Base-by-base conservation (phyloP, 2,113 vertebrate species). In the Notiomystis cincta region DNA sequence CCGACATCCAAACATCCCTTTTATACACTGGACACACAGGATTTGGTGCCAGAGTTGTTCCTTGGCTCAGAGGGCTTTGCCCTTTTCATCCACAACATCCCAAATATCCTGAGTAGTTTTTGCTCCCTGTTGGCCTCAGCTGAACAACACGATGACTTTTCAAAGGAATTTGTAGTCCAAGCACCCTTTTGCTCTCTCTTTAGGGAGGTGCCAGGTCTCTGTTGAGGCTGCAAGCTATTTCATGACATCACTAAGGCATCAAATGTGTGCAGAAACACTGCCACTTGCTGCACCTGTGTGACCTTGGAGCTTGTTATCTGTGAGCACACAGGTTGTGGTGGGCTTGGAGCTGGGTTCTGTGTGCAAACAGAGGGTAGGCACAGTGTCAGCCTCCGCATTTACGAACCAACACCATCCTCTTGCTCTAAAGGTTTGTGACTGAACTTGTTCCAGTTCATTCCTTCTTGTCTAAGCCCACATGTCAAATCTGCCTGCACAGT, bases 321-420 rank as follows among this genome's bases (percentile, higher is more conserved):
- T 38, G 14, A 66, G 23, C 20, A 13, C 24, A 42, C 12, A 40
- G 22, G n/a, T 25, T 51, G n/a, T 22, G 24, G 13, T 35, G 73
- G n/a, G 28, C 51, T 69, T 69, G 54, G 62, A 72, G 22, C 23
- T 38, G 61, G 50, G n/a, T 14, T n/a, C 13, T 57, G 20, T 9
- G 2, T 9, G 11, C 47, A 3, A 50, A 33, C 2, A 4, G 17
- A 14, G 4, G 1, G 15, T 5, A 66, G 50, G 37, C 35, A 42
- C 4, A 44, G 5, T 35, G 23, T 58, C 56, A 91, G 22, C 11
- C 21, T 62, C 35, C 51, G 78, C 42, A 31, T 79, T 94, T 64
- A 44, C 2, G 4, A n/a, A n/a, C 44, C 35, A n/a, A n/a, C 61
- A 77, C 8, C 14, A 6, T 10, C 33, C 30, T 33, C 33, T 62